phyloP scores from a whole-genome alignment of 2,888 invertebrate species.

The Andrena flavipes region DNA sequence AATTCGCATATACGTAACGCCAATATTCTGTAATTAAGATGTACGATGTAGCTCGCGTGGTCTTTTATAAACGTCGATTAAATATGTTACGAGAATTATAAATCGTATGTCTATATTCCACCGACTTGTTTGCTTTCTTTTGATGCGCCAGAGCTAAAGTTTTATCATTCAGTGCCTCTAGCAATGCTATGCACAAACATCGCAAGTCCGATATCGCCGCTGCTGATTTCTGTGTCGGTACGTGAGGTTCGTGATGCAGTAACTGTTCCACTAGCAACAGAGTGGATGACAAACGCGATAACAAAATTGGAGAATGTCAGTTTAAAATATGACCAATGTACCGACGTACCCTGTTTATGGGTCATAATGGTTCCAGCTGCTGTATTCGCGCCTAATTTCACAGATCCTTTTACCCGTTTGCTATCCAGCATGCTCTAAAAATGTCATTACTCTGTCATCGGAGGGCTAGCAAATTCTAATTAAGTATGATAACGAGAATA shows the following conservation, averaged over 20 bases:
- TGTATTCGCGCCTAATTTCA: constrained; percentile 88
- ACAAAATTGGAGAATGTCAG: background rate
- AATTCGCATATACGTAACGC: constrained; percentile 93
- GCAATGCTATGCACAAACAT: constrained; percentile 91
- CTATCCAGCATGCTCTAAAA: constrained; percentile 89
- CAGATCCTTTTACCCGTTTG: constrained; percentile 90
- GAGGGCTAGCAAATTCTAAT: background rate
- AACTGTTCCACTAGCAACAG: constrained; percentile 89
- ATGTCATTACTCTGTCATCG: constrained; percentile 27
- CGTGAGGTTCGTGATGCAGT: constrained; percentile 87
- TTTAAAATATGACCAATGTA: background rate
- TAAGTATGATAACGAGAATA: background rate
- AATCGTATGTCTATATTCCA: background rate
- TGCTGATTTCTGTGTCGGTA: constrained; percentile 87
- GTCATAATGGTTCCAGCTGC: constrained; percentile 91
- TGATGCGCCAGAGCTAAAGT: constrained; percentile 93
- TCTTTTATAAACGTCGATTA: background rate
- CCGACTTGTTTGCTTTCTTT: constrained; percentile 90
- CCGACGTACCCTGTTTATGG: constrained; percentile 90
- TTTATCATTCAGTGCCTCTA: constrained; percentile 95
- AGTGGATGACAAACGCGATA: constrained; percentile 18
- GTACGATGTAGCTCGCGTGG: background rate
- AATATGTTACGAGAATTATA: background rate
- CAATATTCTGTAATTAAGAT: constrained; percentile 88
- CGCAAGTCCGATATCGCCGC: constrained; percentile 91